Conservation (phyloP, 2,797 vertebrate genomes). For the Rhynchotus rufescens region DNA sequence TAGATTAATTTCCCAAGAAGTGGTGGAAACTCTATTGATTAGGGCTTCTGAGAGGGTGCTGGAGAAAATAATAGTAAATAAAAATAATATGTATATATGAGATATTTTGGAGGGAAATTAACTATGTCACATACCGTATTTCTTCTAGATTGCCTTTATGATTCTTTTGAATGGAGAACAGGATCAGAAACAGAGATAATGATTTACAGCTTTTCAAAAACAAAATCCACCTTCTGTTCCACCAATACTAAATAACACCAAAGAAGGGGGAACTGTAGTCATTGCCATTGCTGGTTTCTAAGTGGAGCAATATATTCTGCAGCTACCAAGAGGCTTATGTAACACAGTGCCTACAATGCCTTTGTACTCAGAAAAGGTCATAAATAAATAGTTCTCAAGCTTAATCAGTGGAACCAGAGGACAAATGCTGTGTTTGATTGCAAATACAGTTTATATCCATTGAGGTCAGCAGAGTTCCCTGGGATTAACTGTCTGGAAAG, state of each 20-base stretch:
- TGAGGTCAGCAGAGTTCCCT: constrained; percentile 3
- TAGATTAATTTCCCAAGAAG: not conserved
- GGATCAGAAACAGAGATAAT: not conserved
- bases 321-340: not conserved
- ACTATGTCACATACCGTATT: not conserved
- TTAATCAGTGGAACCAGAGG: not conserved
- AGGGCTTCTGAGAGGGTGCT: not conserved
- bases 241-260: not conserved
- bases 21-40: not conserved
- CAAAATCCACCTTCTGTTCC: not conserved
- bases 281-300: not conserved
- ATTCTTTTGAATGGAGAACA: not conserved
- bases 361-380: constrained; percentile 42
- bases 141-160: not conserved
- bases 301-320: not conserved
- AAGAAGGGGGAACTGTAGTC: not conserved
- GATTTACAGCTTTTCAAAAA: not conserved
- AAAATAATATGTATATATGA: not conserved
- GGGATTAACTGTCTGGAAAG: not conserved
- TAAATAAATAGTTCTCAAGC: constrained; percentile 4
- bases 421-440: constrained; percentile 21
- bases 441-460: constrained; percentile 1
- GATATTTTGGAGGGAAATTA: not conserved
- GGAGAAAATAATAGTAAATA: not conserved
- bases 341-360: not conserved